These are phyloP conservation scores for Glyptemys insculpta DNA, from an alignment of 2,797 vertebrate genomes.

Conservation along the genomic window DNA sequence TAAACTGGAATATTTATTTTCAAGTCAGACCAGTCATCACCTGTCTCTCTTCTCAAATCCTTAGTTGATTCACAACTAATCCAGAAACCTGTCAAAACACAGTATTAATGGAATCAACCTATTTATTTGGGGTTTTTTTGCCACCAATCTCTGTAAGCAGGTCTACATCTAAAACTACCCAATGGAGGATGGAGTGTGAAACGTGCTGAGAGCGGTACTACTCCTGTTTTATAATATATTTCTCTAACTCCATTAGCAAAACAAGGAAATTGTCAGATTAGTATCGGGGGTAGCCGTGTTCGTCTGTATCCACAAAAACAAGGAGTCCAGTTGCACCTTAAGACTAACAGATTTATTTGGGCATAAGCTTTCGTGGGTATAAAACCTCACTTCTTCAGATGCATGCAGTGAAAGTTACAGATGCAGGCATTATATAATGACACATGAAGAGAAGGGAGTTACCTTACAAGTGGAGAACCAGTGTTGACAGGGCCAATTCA, in stretches of 20 bases:
- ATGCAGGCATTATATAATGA: no score
- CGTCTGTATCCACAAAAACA: no score
- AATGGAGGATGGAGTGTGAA: neutral
- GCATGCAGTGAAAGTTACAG: no score
- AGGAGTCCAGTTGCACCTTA: no score
- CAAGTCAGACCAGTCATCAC: neutral
- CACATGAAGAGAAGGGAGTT: no score
- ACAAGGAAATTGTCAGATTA: neutral
- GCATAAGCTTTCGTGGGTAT: no score
- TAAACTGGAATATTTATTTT: neutral
- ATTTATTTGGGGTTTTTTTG: neutral
- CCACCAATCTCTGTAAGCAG: neutral
- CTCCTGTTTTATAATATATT: neutral
- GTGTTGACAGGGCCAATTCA: no score
- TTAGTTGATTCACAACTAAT: neutral
- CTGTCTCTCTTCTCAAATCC: neutral
- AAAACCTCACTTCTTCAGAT: no score
- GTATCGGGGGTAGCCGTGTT: no score
- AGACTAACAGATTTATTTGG: no score
- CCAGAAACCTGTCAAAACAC: neutral
- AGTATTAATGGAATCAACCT: neutral
- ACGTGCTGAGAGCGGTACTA: neutral
- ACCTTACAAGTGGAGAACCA: no score
- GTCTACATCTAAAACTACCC: neutral
- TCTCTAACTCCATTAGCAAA: neutral